A percentile compares a stretch with the other conserved stretches of the same genome.
Conservation (phyloP, 2,888 invertebrate species). For the Aphrophora alni region DNA sequence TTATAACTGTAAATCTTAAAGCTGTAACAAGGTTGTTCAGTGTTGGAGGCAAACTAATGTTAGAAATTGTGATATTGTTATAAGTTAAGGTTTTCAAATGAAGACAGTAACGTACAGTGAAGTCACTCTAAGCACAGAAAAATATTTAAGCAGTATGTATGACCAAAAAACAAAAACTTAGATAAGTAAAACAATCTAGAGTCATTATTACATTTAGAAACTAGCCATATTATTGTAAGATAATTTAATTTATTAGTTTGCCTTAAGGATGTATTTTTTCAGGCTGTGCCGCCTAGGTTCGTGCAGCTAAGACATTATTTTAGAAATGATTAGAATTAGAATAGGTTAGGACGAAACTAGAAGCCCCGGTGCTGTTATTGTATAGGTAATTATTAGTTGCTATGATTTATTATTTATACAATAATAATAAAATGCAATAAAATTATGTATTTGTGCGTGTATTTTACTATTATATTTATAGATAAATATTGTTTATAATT, state of each 20-base stretch:
- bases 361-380: not conserved
- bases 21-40: not conserved
- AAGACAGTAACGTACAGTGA: constrained; percentile 4
- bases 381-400: not conserved
- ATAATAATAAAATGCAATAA: constrained; percentile 7
- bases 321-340: not conserved
- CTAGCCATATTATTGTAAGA: not conserved
- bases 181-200: not conserved
- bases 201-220: not conserved
- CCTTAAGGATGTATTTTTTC: too few relatives aligned
- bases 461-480: not conserved
- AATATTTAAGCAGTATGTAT: not conserved
- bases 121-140: not conserved
- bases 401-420: not conserved
- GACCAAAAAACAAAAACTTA: not conserved
- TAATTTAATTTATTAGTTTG: constrained; percentile 1
- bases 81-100: not conserved
- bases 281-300: not conserved
- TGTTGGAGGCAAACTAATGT: not conserved
- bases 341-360: not conserved
- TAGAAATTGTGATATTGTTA: not conserved
- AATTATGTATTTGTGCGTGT: not conserved
- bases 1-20: too few relatives aligned
- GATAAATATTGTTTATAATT: not conserved
- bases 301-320: constrained; percentile 6